Percentiles rank a stretch among this genome's conserved stretches.
phyloP scores from a whole-genome alignment of 37 sponge, comb jelly and placozoan genomes.

The Beroe forskalii region DNA sequence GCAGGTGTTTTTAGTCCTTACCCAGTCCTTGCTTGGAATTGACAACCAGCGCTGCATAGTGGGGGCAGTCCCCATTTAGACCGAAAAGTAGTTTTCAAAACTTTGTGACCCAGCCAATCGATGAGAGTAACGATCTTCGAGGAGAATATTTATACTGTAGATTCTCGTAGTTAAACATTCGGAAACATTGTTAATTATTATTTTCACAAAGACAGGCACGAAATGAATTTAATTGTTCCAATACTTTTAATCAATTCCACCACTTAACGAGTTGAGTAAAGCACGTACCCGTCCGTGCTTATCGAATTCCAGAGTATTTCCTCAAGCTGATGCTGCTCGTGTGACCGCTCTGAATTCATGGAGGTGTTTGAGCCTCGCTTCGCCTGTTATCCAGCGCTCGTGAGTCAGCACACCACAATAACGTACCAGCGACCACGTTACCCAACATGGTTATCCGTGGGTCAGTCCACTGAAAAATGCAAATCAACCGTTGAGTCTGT shows the following conservation, averaged over 20 bases:
- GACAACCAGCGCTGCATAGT: slow-evolving; percentile 88
- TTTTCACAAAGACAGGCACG: neutral
- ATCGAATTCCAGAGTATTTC: slow-evolving; percentile 93
- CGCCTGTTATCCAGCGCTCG: slow-evolving; percentile 96
- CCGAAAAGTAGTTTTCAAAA: slow-evolving; percentile 98
- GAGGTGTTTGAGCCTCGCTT: slow-evolving; percentile 89
- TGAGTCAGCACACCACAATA: slow-evolving; percentile 94
- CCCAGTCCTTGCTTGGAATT: slow-evolving; percentile 89
- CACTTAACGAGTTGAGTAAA: neutral
- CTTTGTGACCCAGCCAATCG: slow-evolving; percentile 98
- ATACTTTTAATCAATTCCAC: no score
- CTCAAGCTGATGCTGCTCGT: slow-evolving; percentile 86
- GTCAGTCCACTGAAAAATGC: slow-evolving; percentile 92
- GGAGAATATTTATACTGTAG: slow-evolving; percentile 67
- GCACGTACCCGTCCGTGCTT: slow-evolving; percentile 79
- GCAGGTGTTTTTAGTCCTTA: no score
- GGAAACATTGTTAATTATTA: neutral
- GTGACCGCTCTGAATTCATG: slow-evolving; percentile 95
- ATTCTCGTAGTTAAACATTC: slow-evolving; percentile 65
- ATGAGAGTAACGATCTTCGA: slow-evolving; percentile 94
- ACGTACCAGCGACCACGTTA: slow-evolving; percentile 90
- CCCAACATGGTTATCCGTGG: slow-evolving; percentile 89
- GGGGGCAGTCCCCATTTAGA: slow-evolving; percentile 87
- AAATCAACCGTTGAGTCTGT: no score
- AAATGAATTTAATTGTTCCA: neutral